Percentiles rank a stretch among this genome's conserved stretches.
These are phyloP conservation scores for Steinernema hermaphroditum DNA, from an alignment of 2,888 invertebrate genomes.

Conservation along the genomic window DNA sequence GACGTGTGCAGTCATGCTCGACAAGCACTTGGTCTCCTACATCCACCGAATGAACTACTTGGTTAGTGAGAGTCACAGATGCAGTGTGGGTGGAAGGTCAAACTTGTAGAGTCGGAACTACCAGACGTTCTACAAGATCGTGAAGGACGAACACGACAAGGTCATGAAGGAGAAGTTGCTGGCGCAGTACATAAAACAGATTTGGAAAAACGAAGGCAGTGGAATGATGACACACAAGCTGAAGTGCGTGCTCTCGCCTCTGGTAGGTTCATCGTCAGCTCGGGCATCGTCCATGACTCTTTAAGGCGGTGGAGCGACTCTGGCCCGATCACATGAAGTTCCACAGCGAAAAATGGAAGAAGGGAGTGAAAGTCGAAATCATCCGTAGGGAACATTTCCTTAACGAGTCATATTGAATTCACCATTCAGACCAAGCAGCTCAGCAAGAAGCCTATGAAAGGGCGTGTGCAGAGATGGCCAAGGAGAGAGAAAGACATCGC, in stretches of 20 bases:
- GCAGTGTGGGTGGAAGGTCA: neutral
- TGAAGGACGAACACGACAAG: conserved; percentile 22
- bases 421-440: conserved; percentile 20
- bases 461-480: neutral
- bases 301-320: neutral
- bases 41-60: conserved; percentile 17
- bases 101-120: neutral
- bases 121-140: conserved; percentile 20
- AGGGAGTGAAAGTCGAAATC: conserved; percentile 13
- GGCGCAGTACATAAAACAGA: conserved; percentile 8
- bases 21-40: conserved; percentile 17
- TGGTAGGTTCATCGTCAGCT: too few species aligned
- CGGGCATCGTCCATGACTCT: too few species aligned
- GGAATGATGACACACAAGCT: conserved; percentile 20
- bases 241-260: neutral
- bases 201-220: conserved; percentile 19
- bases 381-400: neutral
- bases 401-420: too few species aligned
- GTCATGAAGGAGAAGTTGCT: conserved; percentile 14
- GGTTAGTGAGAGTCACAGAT: neutral
- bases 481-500: neutral
- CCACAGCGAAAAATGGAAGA: conserved; percentile 15
- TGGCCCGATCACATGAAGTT: conserved; percentile 6
- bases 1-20: neutral
- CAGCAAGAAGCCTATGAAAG: conserved; percentile 19